Evolutionary conservation across 2,888 invertebrate species (phyloP).

Genomic region (Portevinia maculata): DNA sequence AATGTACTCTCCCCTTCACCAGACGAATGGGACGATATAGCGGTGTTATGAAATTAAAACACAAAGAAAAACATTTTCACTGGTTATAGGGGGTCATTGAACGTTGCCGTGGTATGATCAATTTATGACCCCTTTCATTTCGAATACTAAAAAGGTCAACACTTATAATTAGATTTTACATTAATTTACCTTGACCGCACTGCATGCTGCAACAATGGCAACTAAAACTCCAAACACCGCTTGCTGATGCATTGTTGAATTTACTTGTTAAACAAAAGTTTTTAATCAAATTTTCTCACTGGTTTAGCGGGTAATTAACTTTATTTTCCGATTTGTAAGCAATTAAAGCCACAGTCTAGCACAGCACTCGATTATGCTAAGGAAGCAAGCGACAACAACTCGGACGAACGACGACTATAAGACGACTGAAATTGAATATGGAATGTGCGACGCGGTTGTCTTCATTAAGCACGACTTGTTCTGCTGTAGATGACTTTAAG

Average conservation of each 20-base stretch:
- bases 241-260: slow-evolving; percentile 75
- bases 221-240: slow-evolving; percentile 76
- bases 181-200: slow-evolving; percentile 77
- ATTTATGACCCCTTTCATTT: slow-evolving; percentile 15
- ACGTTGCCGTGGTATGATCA: slow-evolving; percentile 4
- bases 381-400: slow-evolving; percentile 45
- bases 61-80: slow-evolving; percentile 43
- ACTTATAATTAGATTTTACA: slow-evolving; percentile 4
- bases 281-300: slow-evolving; percentile 27
- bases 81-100: slow-evolving; percentile 27
- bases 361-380: not conserved
- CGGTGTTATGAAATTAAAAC: slow-evolving; percentile 24
- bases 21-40: not conserved
- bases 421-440: slow-evolving; percentile 60
- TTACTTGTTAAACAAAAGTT: slow-evolving; percentile 2
- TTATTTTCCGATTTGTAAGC: not conserved
- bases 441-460: slow-evolving; percentile 39
- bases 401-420: slow-evolving; percentile 49
- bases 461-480: slow-evolving; percentile 65
- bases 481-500: slow-evolving; percentile 52
- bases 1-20: slow-evolving; percentile 1
- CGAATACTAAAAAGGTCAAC: slow-evolving; percentile 28
- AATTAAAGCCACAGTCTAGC: slow-evolving; percentile 3
- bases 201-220: slow-evolving; percentile 76
- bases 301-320: slow-evolving; percentile 6